Percentiles rank a stretch among this genome's conserved stretches.
These are phyloP conservation scores for Phoronis australis DNA, from an alignment of 2,888 invertebrate species.

Conservation along the genomic window DNA sequence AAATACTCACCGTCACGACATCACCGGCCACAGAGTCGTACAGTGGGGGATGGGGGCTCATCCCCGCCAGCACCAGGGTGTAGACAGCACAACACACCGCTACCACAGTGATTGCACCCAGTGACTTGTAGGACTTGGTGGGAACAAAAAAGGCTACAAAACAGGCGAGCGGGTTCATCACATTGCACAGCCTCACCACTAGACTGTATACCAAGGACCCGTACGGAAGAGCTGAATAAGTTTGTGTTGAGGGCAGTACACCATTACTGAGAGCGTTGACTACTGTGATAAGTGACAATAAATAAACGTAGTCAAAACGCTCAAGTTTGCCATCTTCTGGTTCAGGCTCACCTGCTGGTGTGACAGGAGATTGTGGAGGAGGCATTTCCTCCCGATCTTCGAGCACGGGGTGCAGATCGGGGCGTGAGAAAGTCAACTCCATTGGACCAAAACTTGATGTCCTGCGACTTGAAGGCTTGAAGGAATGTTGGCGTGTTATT, in stretches of 20 bases:
- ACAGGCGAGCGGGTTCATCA: slow-evolving; percentile 76
- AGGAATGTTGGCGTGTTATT: too few species aligned
- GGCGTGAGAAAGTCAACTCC: too few species aligned
- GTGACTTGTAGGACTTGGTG: slow-evolving; percentile 21
- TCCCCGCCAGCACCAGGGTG: slow-evolving; percentile 66
- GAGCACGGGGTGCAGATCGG: too few species aligned
- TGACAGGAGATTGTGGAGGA: too few species aligned
- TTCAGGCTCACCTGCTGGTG: too few species aligned
- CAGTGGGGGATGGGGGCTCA: slow-evolving; percentile 68
- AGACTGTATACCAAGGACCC: slow-evolving; percentile 72
- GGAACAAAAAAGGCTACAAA: slow-evolving; percentile 58
- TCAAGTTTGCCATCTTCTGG: too few species aligned
- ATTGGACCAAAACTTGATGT: too few species aligned
- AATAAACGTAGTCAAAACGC: slow-evolving; percentile 24
- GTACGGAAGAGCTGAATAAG: slow-evolving; percentile 77
- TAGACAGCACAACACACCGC: slow-evolving; percentile 61
- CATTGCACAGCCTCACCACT: slow-evolving; percentile 68
- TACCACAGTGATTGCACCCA: slow-evolving; percentile 31
- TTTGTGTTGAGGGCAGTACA: slow-evolving; percentile 72
- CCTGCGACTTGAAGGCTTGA: too few species aligned
- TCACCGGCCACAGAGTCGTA: slow-evolving; percentile 59
- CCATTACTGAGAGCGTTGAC: slow-evolving; percentile 72
- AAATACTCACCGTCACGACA: slow-evolving; percentile 62
- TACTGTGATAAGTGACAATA: slow-evolving; percentile 48
- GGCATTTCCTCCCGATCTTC: too few species aligned